Evolutionary conservation across 2,888 invertebrate genomes (phyloP).

Genomic region (Xestia sexstrigata): DNA sequence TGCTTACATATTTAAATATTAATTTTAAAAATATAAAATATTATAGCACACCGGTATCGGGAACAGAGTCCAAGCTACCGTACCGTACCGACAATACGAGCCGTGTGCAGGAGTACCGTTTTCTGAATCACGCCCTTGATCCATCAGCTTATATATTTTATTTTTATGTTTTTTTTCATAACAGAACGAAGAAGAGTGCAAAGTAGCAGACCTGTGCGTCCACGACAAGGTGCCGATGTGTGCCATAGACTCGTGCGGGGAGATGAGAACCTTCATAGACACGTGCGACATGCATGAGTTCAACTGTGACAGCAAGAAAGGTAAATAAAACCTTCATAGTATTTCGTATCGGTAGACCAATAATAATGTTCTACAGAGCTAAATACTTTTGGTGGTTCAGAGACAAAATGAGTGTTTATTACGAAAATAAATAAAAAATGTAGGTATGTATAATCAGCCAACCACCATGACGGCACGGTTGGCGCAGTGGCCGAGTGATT

Average conservation of each 20-base stretch:
- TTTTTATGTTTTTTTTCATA: not conserved
- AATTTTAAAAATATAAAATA: no score
- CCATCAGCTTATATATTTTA: not conserved
- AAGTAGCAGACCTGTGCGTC: conserved; percentile 86
- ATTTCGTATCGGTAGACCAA: not conserved
- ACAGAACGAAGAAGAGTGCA: conserved; percentile 88
- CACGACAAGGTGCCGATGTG: conserved; percentile 89
- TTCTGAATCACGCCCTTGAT: no score
- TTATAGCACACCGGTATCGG: no score
- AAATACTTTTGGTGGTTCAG: no score
- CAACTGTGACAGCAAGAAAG: conserved; percentile 88
- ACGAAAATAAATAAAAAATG: no score
- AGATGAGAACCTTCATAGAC: conserved; percentile 88
- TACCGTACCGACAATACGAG: no score
- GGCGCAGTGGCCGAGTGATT: not conserved
- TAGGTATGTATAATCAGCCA: no score
- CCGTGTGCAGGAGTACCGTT: no score
- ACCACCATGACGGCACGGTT: not conserved
- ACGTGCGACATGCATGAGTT: conserved; percentile 88
- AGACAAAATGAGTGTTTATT: no score
- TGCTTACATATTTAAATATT: no score
- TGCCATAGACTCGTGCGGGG: conserved; percentile 87
- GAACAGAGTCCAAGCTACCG: no score
- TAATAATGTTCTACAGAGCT: no score
- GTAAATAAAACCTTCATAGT: conserved; percentile 62